phyloP scores from a whole-genome alignment of 2,113 vertebrate species.

The Chroicocephalus ridibundus region DNA sequence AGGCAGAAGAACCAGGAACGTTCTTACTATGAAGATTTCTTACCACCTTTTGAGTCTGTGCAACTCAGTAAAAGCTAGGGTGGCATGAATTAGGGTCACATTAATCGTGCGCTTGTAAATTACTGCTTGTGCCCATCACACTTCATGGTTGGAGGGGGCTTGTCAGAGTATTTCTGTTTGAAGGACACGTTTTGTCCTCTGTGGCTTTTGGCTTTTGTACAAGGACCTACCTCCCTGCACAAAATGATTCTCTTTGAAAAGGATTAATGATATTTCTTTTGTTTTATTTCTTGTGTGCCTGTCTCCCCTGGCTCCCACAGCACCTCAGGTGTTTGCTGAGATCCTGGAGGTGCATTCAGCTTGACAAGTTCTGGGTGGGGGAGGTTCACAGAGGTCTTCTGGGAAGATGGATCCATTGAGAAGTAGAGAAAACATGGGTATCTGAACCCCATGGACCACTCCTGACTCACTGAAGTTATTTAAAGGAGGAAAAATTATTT shows the following conservation, averaged over 20 bases:
- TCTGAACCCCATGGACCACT: not conserved
- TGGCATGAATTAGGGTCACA: not conserved
- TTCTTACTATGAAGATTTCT: not conserved
- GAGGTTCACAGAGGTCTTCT: not conserved
- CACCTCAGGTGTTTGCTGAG: not conserved
- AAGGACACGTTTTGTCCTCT: not conserved
- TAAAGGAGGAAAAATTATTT: not conserved
- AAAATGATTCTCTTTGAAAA: not conserved
- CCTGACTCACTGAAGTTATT: not conserved
- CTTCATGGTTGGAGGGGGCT: not conserved
- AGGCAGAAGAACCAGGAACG: not conserved
- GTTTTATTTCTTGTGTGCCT: not conserved
- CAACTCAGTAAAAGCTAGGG: not conserved
- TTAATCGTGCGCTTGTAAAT: accelerated
- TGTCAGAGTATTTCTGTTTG: not conserved
- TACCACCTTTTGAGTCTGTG: not conserved
- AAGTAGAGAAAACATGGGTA: not conserved
- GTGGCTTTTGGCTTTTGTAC: not conserved
- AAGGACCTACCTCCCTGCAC: not conserved
- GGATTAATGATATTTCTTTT: not conserved
- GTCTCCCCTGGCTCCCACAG: not conserved
- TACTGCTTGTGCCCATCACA: not conserved
- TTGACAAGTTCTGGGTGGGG: not conserved
- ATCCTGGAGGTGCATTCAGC: not conserved
- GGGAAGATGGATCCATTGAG: not conserved